Base-by-base conservation (phyloP, 2,797 vertebrate species). In the Coregonus ussuriensis region DNA sequence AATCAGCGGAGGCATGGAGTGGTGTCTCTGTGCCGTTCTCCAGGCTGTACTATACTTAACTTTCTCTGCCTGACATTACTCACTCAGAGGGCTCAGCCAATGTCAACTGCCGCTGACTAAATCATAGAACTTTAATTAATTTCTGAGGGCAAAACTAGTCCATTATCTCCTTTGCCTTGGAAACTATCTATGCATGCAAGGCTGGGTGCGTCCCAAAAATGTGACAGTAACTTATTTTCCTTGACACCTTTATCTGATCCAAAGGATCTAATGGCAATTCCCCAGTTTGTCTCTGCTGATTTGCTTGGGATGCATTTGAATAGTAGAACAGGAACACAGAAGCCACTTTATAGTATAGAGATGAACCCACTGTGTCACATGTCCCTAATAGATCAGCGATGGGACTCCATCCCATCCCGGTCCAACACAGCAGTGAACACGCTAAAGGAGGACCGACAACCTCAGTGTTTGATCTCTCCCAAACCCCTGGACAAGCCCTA, bases 401-500 rank as follows among this genome's bases (percentile, higher is more conserved):
- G 56, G 41, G 5, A 72, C 71, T 51, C 0, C 18, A 29, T 6
- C 25, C 51, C 25, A 1, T 47, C 15, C n/a, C 14, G 21, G 41
- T 4, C 16, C 69, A 13, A n/a, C 16, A 73, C 52, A 72, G 25
- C 7, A 25, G 69, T 71, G 15, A 35, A 67, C 25, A 29, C 11
- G 9, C 14, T 29, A 29, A 31, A 72, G 52, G 15, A 78, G 41
- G 9, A 47, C 33, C 29, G 65, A 69, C 41, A 47, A 65, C 16
- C 29, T 52, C 70, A 63, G 66, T 65, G 71, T 79, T 72, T 77
- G 35, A 74, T 74, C 6, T 25, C 54, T 25, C n/a, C 41, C 52
- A 76, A 78, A 76, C n/a, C 68, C 63, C 72, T 77, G 71, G 41
- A n/a, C 76, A 31, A 16, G 59, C 52, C 76, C 77, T 82, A 71